These are phyloP conservation scores for Aphidius gifuensis DNA, from an alignment of 1,140 invertebrate species.

Conservation along the genomic window DNA sequence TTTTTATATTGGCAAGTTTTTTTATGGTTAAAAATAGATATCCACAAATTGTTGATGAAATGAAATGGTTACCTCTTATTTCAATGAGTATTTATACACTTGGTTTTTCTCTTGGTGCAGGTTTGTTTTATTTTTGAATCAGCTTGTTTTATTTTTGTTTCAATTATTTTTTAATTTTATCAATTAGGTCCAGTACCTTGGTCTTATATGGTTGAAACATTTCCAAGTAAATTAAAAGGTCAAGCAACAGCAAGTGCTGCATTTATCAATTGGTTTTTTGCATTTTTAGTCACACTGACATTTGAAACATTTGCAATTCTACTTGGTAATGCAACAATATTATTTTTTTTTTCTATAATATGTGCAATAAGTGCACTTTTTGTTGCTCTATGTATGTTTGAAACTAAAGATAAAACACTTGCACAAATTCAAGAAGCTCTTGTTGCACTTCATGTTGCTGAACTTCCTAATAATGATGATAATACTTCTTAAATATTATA, in stretches of 20 bases:
- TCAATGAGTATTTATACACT: slow-evolving; percentile 58
- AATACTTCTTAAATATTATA: too few relatives aligned
- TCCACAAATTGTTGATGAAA: slow-evolving; percentile 21
- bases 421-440: slow-evolving; percentile 57
- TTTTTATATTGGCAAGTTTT: slow-evolving; percentile 63
- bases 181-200: slow-evolving; percentile 64
- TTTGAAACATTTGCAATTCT: slow-evolving; percentile 60
- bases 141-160: background rate
- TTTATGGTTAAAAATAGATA: slow-evolving; percentile 56
- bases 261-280: slow-evolving; percentile 67
- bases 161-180: slow-evolving; percentile 8
- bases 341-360: slow-evolving; percentile 68
- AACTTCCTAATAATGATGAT: background rate
- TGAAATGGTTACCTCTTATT: slow-evolving; percentile 56
- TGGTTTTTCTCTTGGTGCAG: slow-evolving; percentile 59
- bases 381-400: slow-evolving; percentile 60
- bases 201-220: slow-evolving; percentile 65
- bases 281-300: slow-evolving; percentile 66
- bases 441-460: background rate
- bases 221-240: slow-evolving; percentile 65
- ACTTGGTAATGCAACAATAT: slow-evolving; percentile 58
- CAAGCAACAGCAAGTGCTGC: slow-evolving; percentile 63
- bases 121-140: slow-evolving; percentile 21
- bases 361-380: slow-evolving; percentile 64
- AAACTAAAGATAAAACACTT: slow-evolving; percentile 66